Conservation (phyloP, 2,113 vertebrate species). For the Forbesichthys papilliferus region DNA sequence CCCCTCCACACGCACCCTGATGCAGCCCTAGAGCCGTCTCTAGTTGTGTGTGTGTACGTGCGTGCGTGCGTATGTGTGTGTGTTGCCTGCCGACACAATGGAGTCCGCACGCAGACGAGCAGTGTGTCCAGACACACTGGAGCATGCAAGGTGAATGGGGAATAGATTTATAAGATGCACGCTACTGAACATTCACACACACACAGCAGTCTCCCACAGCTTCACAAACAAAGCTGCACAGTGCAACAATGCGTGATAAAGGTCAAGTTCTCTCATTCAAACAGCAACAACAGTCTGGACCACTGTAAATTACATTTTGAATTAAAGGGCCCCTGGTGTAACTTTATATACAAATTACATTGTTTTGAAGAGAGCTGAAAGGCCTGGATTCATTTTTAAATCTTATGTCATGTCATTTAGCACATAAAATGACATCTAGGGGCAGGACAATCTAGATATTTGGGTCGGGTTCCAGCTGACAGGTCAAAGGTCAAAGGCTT, state of each 20-base stretch:
- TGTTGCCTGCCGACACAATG: conserved; percentile 45
- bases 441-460: no score
- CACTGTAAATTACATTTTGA: neutral
- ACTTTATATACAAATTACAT: no score
- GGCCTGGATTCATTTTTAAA: no score
- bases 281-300: neutral
- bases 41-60: conserved; percentile 31
- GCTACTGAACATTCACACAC: neutral
- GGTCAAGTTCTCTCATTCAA: conserved; percentile 15
- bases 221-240: conserved; percentile 20
- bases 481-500: no score
- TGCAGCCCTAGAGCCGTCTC: conserved; percentile 35
- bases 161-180: conserved; percentile 1
- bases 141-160: conserved; percentile 23
- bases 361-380: no score
- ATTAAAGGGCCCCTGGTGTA: neutral
- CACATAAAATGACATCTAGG: no score
- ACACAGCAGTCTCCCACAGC: neutral
- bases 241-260: conserved; percentile 6
- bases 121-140: conserved; percentile 8
- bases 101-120: conserved; percentile 17
- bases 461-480: no score
- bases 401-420: no score
- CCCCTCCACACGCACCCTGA: conserved; percentile 5
- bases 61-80: conserved; percentile 14